Conservation (phyloP, 92 coral and sea anemone genomes). For the Actinostola sp. region DNA sequence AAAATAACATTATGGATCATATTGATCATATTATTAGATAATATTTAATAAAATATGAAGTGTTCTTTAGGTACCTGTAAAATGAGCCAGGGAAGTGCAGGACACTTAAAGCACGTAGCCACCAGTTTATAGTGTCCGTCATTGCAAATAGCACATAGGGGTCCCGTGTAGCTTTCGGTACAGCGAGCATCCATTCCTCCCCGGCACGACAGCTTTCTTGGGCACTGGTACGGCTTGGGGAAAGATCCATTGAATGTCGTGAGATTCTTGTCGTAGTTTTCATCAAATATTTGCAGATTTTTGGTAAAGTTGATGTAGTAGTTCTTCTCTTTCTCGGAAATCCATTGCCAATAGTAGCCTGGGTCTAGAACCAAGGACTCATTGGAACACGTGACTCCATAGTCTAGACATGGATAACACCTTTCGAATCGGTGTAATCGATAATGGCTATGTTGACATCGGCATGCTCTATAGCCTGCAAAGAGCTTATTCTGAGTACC, state of each 20-base stretch:
- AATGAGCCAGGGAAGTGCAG: conserved; percentile 34
- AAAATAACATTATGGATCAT: too few species aligned
- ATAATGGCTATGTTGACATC: conserved; percentile 23
- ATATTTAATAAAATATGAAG: too few species aligned
- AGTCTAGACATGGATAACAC: conserved; percentile 31
- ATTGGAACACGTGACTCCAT: conserved; percentile 33
- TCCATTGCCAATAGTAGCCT: conserved; percentile 54
- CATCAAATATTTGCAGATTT: conserved; percentile 20
- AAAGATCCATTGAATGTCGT: too few species aligned
- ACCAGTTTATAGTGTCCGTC: too few species aligned
- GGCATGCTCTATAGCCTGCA: conserved; percentile 54
- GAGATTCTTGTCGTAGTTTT: too few species aligned
- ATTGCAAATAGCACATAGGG: conserved; percentile 53
- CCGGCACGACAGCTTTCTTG: conserved; percentile 42
- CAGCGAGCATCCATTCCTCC: conserved; percentile 66
- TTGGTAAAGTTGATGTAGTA: conserved; percentile 39
- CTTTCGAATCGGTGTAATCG: conserved; percentile 42
- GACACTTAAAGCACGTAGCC: conserved; percentile 39
- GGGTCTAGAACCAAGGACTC: conserved; percentile 38
- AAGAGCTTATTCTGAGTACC: conserved; percentile 31
- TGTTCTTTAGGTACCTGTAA: conserved; percentile 7
- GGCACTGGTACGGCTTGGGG: conserved; percentile 62
- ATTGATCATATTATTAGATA: too few species aligned
- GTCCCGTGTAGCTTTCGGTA: conserved; percentile 58
- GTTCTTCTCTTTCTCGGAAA: conserved; percentile 10